Evolutionary conservation across 2,888 invertebrate genomes (phyloP).

Genomic region (Galerucella calmariensis): DNA sequence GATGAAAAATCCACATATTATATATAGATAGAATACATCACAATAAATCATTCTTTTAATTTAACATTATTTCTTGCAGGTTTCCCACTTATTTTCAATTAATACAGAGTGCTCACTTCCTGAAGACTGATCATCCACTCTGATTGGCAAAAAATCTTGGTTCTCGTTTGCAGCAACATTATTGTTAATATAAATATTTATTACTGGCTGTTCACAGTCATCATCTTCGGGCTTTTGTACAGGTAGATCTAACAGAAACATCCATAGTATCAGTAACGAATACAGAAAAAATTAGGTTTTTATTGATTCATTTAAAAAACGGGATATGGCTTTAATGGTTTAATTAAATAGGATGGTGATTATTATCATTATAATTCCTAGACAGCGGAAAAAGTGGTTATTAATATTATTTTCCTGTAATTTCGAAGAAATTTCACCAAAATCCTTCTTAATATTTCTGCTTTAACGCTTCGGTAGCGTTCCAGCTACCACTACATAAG

Average conservation of each 20-base stretch:
- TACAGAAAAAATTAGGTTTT: background rate
- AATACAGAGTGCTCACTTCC: background rate
- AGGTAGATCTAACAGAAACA: background rate
- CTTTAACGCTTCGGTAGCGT: too few relatives aligned
- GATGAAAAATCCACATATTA: background rate
- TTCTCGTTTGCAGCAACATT: background rate
- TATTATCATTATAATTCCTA: too few relatives aligned
- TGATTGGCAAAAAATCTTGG: slow-evolving; percentile 1
- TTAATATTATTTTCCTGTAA: too few relatives aligned
- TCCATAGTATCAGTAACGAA: background rate
- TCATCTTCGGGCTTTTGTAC: background rate
- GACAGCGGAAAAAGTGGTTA: too few relatives aligned
- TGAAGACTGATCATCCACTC: background rate
- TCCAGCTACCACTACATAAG: too few relatives aligned
- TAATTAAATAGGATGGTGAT: too few relatives aligned
- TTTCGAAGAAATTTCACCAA: too few relatives aligned
- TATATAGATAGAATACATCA: background rate
- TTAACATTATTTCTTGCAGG: slow-evolving; percentile 6
- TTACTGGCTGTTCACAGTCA: slow-evolving; percentile 21
- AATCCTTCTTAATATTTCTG: too few relatives aligned
- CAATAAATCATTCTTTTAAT: background rate
- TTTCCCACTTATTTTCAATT: slow-evolving; percentile 15
- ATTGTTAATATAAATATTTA: slow-evolving; percentile 23
- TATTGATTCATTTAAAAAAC: too few relatives aligned
- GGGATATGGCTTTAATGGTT: too few relatives aligned